phyloP scores from a whole-genome alignment of 2,888 invertebrate species.

The Therioaphis trifolii region DNA sequence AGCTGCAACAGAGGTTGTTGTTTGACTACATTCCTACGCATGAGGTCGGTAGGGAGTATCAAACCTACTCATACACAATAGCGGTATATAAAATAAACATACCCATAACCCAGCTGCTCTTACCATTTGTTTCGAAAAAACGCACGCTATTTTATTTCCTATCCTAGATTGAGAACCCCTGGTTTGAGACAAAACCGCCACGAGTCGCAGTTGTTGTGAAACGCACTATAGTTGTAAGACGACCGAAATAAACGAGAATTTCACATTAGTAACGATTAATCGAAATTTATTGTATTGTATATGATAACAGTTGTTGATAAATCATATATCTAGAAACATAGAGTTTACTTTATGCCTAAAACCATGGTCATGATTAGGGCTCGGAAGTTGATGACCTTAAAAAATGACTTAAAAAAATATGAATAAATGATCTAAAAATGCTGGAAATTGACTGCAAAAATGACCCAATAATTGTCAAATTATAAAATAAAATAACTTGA shows the following conservation, averaged over 20 bases:
- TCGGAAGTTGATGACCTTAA: constrained; percentile 35
- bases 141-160: not conserved
- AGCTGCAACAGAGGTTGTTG: constrained; percentile 5
- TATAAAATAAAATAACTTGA: too few species aligned
- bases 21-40: constrained; percentile 12
- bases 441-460: constrained; percentile 12
- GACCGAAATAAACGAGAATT: too few species aligned
- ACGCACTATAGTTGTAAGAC: not conserved
- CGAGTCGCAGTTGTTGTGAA: constrained; percentile 26
- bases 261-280: too few species aligned
- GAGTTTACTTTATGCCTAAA: too few species aligned
- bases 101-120: constrained; percentile 1
- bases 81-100: constrained; percentile 6
- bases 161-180: not conserved
- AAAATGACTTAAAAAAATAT: constrained; percentile 38
- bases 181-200: constrained; percentile 15
- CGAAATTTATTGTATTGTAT: too few species aligned
- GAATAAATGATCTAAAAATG: constrained; percentile 16
- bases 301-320: too few species aligned
- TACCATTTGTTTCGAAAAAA: not conserved
- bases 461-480: constrained; percentile 1
- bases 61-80: not conserved
- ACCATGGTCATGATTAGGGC: constrained; percentile 19
- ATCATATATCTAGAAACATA: too few species aligned
- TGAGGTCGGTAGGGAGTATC: not conserved